Conservation (phyloP, 2,113 vertebrate species). For the Carlito syrichta region DNA sequence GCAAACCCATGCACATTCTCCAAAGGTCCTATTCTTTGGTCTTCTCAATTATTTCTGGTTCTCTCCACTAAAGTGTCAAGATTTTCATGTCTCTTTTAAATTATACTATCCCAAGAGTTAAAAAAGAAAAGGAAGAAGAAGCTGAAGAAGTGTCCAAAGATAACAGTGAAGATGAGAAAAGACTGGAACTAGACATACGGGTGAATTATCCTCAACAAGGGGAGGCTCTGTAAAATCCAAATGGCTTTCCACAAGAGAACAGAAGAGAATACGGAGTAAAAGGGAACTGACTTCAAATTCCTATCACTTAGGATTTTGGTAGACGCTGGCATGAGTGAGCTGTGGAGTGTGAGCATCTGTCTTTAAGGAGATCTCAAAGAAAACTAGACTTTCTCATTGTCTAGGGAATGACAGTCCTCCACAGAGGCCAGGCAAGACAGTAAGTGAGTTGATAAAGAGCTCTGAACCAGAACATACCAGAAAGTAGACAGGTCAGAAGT, state of each 20-base stretch:
- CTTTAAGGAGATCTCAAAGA: not conserved
- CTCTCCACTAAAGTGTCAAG: not conserved
- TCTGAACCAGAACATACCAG: slow-evolving; percentile 81
- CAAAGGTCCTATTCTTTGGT: not conserved
- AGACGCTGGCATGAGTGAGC: not conserved
- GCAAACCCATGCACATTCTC: not conserved
- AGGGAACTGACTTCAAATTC: not conserved
- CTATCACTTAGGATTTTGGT: not conserved
- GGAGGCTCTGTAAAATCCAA: not conserved
- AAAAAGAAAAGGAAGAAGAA: not conserved
- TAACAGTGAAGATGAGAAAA: not conserved
- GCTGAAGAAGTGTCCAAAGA: not conserved
- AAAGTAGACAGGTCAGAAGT: slow-evolving; percentile 90
- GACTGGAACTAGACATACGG: not conserved
- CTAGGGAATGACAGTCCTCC: not conserved
- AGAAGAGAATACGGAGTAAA: not conserved
- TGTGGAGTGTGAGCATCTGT: not conserved
- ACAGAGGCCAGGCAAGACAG: not conserved
- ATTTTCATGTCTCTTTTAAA: slow-evolving; percentile 21
- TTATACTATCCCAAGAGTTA: not conserved
- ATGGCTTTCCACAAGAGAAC: not conserved
- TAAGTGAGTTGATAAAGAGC: not conserved
- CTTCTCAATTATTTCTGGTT: not conserved
- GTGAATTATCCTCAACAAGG: not conserved
- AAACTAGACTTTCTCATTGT: not conserved